Conservation (phyloP, 2,797 vertebrate genomes). For the Tachyglossus aculeatus region DNA sequence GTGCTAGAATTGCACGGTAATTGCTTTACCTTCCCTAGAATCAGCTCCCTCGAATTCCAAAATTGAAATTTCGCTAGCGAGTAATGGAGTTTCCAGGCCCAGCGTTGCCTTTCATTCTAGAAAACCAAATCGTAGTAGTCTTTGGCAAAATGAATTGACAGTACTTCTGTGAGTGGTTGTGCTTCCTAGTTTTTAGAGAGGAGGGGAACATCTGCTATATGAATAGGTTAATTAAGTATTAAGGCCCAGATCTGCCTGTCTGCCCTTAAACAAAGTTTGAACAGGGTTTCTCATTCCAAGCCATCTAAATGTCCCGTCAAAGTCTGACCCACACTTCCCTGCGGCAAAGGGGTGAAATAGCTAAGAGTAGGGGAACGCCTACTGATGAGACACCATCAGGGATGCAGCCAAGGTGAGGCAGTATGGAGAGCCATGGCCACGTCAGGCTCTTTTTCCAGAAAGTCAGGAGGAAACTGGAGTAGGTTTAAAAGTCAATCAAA, state of each 20-base stretch:
- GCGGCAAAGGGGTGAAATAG: no score
- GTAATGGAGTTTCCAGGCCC: neutral
- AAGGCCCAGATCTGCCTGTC: neutral
- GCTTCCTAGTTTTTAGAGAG: slow-evolving; percentile 22
- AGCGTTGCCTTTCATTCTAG: slow-evolving; percentile 43
- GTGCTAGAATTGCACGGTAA: slow-evolving; percentile 2
- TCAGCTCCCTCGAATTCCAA: neutral
- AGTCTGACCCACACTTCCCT: no score
- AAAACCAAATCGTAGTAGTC: slow-evolving; percentile 48
- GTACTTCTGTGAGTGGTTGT: slow-evolving; percentile 26
- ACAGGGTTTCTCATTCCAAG: slow-evolving; percentile 1
- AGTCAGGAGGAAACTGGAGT: no score
- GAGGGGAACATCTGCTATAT: neutral
- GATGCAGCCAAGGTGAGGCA: no score
- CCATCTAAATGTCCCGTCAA: no score
- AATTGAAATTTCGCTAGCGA: neutral
- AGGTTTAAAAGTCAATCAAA: no score
- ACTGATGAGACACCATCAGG: no score
- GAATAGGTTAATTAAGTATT: slow-evolving; percentile 24
- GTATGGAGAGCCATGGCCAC: no score
- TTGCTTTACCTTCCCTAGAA: slow-evolving; percentile 27
- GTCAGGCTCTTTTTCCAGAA: no score
- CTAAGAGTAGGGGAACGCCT: no score
- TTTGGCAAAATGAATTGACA: slow-evolving; percentile 13
- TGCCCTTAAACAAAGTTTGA: neutral